Evolutionary conservation across 2,888 invertebrate genomes (phyloP), one percentile per base, ranked within the genome.

Genomic region (Rutpela maculata): DNA sequence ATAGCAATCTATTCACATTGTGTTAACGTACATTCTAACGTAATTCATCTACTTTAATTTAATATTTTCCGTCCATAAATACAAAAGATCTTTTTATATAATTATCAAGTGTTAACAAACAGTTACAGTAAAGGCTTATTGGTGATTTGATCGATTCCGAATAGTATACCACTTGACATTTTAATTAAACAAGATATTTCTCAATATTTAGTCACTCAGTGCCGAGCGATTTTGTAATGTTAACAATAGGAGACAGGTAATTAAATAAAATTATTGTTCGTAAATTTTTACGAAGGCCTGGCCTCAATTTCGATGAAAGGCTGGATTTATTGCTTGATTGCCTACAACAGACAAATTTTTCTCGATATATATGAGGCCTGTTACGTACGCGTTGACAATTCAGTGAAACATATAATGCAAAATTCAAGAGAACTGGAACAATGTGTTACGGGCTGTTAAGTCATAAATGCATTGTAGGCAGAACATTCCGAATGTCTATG

Each of bases 211-310:
- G 31, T 10, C 62, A 31, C 17, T 35, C 31, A 63, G 11, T 15
- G 18, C 35, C 15, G 35, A 35, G 15, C 15, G 50, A 63, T 63
- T 31, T 63, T 17, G n/a, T 63, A 63, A 31, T 26, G n/a, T 31
- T 35, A 63, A 63, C 62, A 63, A 63, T 35, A 31, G 60, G 26
- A 17, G 62, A 63, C 35, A 35, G 26, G 62, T 35, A 63, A 63
- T 63, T 63, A 63, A 63, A 63, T 63, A 35, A 35, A 11, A 63
- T 63, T 63, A 63, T 63, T 63, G 62, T 63, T 35, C 62, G 62
- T n/a, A 17, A 35, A 35, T 35, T 63, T 63, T 63, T 63, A 5
- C 62, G 35, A 17, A 63, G 62, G 62, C n/a, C 26, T 63, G 62
- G 15, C 62, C 62, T 18, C 35, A 63, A 35, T 63, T 35, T 35